A percentile compares a stretch with the other conserved stretches of the same genome.
These are phyloP conservation scores for Asarcornis scutulata DNA, from an alignment of 2,113 vertebrate species.

Conservation along the genomic window DNA sequence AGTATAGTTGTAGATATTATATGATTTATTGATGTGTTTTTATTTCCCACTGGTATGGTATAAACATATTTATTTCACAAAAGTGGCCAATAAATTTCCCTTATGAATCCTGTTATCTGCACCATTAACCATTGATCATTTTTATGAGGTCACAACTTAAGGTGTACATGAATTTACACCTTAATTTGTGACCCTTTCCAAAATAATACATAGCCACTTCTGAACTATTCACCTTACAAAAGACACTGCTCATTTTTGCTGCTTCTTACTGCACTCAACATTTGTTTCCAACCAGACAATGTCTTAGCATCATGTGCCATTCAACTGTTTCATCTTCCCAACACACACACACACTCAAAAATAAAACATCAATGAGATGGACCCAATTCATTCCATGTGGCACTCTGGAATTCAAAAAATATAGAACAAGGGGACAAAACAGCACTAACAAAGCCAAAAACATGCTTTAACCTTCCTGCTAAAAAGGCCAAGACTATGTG, in stretches of 20 bases:
- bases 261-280: background rate
- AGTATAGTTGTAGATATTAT: constrained; percentile 79
- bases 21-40: constrained; percentile 85
- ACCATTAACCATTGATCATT: constrained; percentile 83
- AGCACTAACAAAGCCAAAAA: background rate
- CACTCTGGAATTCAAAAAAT: background rate
- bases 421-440: background rate
- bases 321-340: background rate
- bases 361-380: background rate
- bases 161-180: constrained; percentile 74
- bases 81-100: constrained; percentile 86
- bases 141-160: constrained; percentile 80
- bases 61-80: constrained; percentile 86
- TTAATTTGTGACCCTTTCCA: constrained; percentile 74
- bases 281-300: background rate
- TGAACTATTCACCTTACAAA: constrained; percentile 76
- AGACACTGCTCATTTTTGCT: constrained; percentile 34
- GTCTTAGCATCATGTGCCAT: background rate
- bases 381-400: background rate
- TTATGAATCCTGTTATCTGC: constrained; percentile 86
- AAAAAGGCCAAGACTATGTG: background rate
- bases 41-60: constrained; percentile 84
- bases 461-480: background rate
- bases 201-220: constrained; percentile 73
- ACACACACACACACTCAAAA: background rate